A percentile compares a stretch with the other conserved stretches of the same genome.
These are phyloP conservation scores for Antheraea mylitta DNA, from an alignment of 1,140 invertebrate genomes.

Conservation along the genomic window DNA sequence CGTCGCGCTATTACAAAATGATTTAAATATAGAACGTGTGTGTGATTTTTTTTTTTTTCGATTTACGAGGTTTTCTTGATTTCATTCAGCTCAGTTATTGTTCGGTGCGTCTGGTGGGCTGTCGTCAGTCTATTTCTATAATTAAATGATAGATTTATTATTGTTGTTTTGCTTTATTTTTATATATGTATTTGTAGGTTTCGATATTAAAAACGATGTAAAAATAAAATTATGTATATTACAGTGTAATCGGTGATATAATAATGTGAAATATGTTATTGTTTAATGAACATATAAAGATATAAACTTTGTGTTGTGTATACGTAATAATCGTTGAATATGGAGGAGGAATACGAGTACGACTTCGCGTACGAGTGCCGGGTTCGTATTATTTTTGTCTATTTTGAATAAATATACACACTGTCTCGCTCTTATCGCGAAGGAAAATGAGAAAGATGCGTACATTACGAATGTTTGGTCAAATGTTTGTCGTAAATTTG, in stretches of 20 bases:
- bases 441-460: constrained; percentile 9
- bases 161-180: not conserved
- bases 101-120: constrained; percentile 19
- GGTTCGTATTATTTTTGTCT: constrained; percentile 66
- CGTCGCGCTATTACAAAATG: constrained; percentile 65
- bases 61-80: constrained; percentile 52
- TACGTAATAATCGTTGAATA: constrained; percentile 45
- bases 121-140: constrained; percentile 8
- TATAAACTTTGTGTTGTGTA: constrained; percentile 39
- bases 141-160: not conserved
- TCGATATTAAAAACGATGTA: not conserved
- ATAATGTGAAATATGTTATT: constrained; percentile 49
- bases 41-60: constrained; percentile 46
- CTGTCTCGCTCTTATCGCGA: constrained; percentile 1
- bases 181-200: not conserved
- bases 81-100: constrained; percentile 74
- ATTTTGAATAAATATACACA: not conserved
- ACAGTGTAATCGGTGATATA: constrained; percentile 13
- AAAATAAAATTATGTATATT: not conserved
- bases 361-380: constrained; percentile 81
- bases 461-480: constrained; percentile 14
- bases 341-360: constrained; percentile 79
- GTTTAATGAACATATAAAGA: constrained; percentile 31
- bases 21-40: constrained; percentile 65
- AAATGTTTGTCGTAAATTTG: constrained; percentile 7